Base-by-base conservation (phyloP, 30 jellyfish, hydroid and myxozoan species). In the Euphysa ruthae region DNA sequence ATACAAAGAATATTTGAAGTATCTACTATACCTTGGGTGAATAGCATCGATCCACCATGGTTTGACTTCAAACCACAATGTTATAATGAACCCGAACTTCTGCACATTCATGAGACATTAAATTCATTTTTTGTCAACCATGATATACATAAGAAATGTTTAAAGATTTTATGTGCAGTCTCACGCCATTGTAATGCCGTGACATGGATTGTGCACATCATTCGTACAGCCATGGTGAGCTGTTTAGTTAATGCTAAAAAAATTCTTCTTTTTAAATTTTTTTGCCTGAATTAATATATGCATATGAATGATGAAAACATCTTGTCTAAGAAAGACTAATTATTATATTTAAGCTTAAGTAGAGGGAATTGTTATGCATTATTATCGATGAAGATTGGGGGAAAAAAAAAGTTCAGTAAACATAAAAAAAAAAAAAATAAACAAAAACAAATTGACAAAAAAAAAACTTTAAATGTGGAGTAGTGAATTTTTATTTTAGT, bases 1-100 rank as follows among this genome's bases (percentile, higher is more conserved):
- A 55, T 32, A 25, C 28, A 50, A 5, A 54, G 58, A 10, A n/a
- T 55, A 27, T 52, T 58, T 46, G 96, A 85, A 46, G 55, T 72
- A 13, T 77, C 76, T 8, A 74, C 83, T 50, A 25, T 85, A n/a
- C 96, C 96, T 0, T 85, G 96, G 96, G 46, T 77, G 32, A 75
- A 55, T 27, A 70, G 80, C 35, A 85, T 85, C n/a, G 96, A 85
- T 65, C 96, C 96, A 14, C 96, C 96, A 21, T 85, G 93, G 96
- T 72, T 77, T 51, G 96, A 85, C 58, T 85, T 75, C 74, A 63
- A 65, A 12, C 93, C 91, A 15, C 13, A 16, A 13, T n/a, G 44
- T 34, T 83, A 65, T 61, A 69, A 4, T 0, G 86, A 65, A 31
- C 10, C 34, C 1, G 85, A 74, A 7, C 71, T 83, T 6, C 38